Conservation (phyloP, 2,113 vertebrate species). For the Zosterops lateralis region DNA sequence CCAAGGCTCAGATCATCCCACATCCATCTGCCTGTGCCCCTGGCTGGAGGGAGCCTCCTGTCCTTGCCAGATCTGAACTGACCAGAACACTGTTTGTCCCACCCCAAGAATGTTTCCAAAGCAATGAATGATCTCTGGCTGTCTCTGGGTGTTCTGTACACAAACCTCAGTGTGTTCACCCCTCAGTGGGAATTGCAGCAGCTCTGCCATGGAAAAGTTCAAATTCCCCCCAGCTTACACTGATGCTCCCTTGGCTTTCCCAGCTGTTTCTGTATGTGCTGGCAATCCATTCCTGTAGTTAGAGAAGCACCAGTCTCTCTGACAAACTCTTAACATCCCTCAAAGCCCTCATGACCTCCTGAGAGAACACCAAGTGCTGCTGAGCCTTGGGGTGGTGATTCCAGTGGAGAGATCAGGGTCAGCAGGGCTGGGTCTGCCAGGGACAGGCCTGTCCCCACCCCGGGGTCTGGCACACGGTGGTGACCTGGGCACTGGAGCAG, state of each 20-base stretch:
- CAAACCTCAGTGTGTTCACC: neutral
- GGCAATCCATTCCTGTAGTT: neutral
- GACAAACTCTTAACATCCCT: neutral
- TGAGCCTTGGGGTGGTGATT: neutral
- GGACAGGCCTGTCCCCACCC: neutral
- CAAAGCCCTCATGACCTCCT: neutral
- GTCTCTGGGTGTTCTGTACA: neutral
- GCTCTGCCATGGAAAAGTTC: neutral
- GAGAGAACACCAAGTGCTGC: neutral
- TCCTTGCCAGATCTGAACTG: neutral
- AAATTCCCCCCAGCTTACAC: neutral
- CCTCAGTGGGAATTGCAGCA: neutral
- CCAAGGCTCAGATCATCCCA: neutral
- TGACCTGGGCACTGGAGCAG: neutral
- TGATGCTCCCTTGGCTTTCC: neutral
- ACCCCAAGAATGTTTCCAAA: neutral
- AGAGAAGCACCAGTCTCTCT: neutral
- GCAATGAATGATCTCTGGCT: neutral
- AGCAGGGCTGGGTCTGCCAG: rapidly evolving
- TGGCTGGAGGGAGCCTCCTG: neutral
- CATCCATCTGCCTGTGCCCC: neutral
- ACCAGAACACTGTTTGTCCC: neutral
- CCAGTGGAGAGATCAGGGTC: rapidly evolving
- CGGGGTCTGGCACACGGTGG: rapidly evolving
- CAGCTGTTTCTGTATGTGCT: neutral